Evolutionary conservation across 2,888 invertebrate species (phyloP), one percentile per base, ranked within the genome.

Genomic region (Eurytoma adleriae): DNA sequence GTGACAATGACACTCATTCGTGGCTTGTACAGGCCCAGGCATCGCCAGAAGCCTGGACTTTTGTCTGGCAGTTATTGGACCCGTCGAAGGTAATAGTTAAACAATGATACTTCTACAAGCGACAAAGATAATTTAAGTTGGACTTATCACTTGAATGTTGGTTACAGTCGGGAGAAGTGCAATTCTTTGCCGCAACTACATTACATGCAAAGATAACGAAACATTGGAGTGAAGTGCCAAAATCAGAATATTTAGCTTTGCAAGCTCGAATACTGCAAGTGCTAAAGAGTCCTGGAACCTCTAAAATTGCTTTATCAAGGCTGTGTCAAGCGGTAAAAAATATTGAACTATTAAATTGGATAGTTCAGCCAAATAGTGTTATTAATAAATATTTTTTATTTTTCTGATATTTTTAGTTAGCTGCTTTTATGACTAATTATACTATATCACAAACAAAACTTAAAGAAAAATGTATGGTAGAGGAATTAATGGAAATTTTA

Each of bases 141-240:
- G 5, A 40, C 40, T 1, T 40, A 40, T 40, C 0, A 2, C 40
- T 7, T 40, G 40, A 40, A 18, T 64, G 18, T 64, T 40, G 77
- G 14, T 92, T 92, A 66, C 90, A 97, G 97, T 93, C 94, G 77
- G 94, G 95, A 83, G 98, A 98, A 92, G 96, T 97, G 52, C 98
- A 98, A 91, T 98, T 97, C 91, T 98, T 97, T 92, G 98, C 96
- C 76, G 98, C 98, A 4, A 96, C 96, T 68, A 97, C 97, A 40
- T 91, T 98, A 27, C 96, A 98, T 87, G 94, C 95, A 0, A 98
- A 98, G 91, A 93, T 98, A 71, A 94, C 96, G 85, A 95, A 96
- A 88, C 95, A 95, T 88, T 98, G 97, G 97, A 93, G 94, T 88
- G 97, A 98, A 91, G 93, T 98, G 40, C 97, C 97, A 12, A 92